These are phyloP conservation scores for Sphaerodactylus townsendi DNA, from an alignment of 2,113 vertebrate genomes.

Conservation along the genomic window DNA sequence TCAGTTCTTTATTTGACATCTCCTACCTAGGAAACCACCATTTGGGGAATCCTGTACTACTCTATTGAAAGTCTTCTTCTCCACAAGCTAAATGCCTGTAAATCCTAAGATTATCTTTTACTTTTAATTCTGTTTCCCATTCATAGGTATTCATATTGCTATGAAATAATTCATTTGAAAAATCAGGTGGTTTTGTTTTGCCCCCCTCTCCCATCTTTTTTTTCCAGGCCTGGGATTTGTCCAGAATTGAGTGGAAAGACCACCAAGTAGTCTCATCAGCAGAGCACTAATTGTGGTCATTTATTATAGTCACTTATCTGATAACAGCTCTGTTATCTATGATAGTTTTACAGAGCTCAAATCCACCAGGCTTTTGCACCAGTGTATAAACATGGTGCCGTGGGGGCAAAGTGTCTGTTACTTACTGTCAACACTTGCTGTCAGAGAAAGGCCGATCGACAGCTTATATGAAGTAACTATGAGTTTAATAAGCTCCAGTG, in stretches of 20 bases:
- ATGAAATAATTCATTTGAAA: conserved; percentile 37
- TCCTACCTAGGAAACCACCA: not conserved
- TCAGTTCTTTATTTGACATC: not conserved
- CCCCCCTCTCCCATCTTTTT: not conserved
- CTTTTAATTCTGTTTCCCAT: conserved; percentile 27
- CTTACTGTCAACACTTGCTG: conserved; percentile 84
- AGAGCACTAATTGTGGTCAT: conserved; percentile 82
- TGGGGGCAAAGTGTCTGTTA: conserved; percentile 78
- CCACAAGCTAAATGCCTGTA: not conserved
- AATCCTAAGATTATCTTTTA: not conserved
- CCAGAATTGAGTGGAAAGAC: conserved; percentile 74
- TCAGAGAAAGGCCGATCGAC: conserved; percentile 67
- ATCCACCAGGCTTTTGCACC: conserved; percentile 78
- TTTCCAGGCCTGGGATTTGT: conserved; percentile 75
- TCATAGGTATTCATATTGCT: conserved; percentile 27
- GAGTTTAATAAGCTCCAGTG: conserved; percentile 87
- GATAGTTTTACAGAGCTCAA: conserved; percentile 82
- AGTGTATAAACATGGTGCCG: conserved; percentile 78
- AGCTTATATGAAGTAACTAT: conserved; percentile 81
- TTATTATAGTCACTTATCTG: conserved; percentile 90
- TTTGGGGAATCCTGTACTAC: not conserved
- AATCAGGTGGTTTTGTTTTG: conserved; percentile 58
- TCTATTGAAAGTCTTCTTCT: not conserved
- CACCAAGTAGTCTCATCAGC: conserved; percentile 84
- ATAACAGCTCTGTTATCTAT: conserved; percentile 85